Base-by-base conservation (phyloP, 1,140 invertebrate genomes). In the Episyrphus balteatus region DNA sequence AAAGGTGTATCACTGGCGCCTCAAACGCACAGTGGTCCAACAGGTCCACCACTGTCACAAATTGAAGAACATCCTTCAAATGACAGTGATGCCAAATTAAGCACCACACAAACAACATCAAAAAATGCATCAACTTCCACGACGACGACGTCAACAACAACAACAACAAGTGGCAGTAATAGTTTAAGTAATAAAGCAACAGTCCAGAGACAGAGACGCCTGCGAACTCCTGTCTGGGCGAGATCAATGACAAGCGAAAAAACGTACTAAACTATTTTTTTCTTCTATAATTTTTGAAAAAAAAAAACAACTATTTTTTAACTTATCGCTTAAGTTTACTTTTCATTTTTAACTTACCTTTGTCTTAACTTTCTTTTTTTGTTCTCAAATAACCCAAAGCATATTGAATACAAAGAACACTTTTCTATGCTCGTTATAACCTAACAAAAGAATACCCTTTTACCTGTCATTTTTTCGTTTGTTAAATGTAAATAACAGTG, bases 221-320 rank as follows among this genome's bases (percentile, higher is more conserved):
- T 83, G 67, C 77, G 80, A 70, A 82, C 80, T 66, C 81, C 81
- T 59, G 77, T 81, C 61, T 83, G 82, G 82, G 79, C 80, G 70
- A 79, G 81, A 73, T 82, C 79, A 71, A 66, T 66, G 63, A 62
- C 63, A 51, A 66, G 61, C 53, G 61, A 66, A 55, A 66, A 66
- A 66, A 66, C 62, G 63, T 66, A 66, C 63, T 48, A 11, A 37
- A 15, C 26, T 48, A 19, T 43, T 13, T 42, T 43, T 43, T 19
- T 37, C 2, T 48, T 44, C 38, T n/a, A n/a, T 10, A 36, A 15
- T 36, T 44, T 36, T 36, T 33, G 11, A 3, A 42, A 41, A 42
- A 40, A 42, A 15, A 41, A 46, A 46, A 33, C 42, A 42, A 34
- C 41, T 46, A 37, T 19, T 30, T 41, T 50, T 42, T 9, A 32